Evolutionary conservation across 2,797 vertebrate species (phyloP).

Genomic region (Dendrocincla fuliginosa): DNA sequence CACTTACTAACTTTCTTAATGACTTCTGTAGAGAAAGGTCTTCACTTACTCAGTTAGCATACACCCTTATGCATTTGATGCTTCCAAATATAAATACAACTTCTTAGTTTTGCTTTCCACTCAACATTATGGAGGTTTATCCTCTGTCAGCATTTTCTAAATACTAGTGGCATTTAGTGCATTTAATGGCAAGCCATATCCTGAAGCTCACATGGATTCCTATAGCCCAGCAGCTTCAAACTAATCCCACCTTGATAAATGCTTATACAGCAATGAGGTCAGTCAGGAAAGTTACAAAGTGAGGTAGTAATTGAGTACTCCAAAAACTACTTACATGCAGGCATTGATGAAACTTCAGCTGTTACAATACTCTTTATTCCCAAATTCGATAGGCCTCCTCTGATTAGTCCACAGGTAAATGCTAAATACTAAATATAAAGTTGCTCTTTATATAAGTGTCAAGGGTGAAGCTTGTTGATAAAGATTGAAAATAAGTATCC

Average conservation of each 20-base stretch:
- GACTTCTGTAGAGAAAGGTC: neutral
- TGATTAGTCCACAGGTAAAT: slow-evolving; percentile 92
- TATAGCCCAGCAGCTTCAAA: neutral
- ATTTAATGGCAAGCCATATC: neutral
- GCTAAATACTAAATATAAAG: slow-evolving; percentile 87
- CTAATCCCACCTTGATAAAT: neutral
- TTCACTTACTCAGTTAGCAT: neutral
- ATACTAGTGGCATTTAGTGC: neutral
- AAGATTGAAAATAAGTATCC: neutral
- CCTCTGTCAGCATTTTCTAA: neutral
- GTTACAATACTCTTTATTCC: slow-evolving; percentile 96
- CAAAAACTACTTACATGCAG: slow-evolving; percentile 86
- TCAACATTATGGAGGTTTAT: neutral
- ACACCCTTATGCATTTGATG: neutral
- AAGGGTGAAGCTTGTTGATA: neutral
- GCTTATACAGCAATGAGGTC: neutral
- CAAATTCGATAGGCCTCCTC: slow-evolving; percentile 89
- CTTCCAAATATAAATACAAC: neutral
- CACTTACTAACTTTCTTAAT: neutral
- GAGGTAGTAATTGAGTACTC: neutral
- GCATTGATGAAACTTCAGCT: slow-evolving; percentile 93
- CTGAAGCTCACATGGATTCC: neutral
- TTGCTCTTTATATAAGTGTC: neutral
- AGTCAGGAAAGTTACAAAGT: neutral
- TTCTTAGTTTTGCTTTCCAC: neutral